phyloP scores from a whole-genome alignment of 2,888 invertebrate species.

The Trichogramma dendrolimi region DNA sequence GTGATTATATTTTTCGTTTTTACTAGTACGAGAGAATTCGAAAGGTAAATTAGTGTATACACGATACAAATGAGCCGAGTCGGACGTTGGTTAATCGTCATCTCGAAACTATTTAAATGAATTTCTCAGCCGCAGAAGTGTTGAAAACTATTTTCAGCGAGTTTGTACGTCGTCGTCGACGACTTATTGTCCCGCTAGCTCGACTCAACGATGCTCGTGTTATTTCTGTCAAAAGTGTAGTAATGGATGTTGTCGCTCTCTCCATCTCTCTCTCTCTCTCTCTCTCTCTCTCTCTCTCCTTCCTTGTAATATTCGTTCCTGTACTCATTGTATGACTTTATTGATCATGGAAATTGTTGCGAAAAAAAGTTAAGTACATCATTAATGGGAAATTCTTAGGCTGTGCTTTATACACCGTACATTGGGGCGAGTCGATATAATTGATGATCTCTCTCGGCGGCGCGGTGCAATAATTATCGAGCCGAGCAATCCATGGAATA shows the following conservation, averaged over 20 bases:
- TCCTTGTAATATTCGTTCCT: conserved; percentile 19
- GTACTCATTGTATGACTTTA: conserved; percentile 12
- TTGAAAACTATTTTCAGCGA: conserved; percentile 43
- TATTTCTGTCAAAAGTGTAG: conserved; percentile 51
- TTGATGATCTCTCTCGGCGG: neutral
- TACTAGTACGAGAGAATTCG: no score
- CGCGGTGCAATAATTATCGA: neutral
- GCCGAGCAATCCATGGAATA: no score
- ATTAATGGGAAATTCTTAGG: conserved; percentile 17
- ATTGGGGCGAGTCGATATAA: neutral
- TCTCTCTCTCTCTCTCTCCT: conserved; percentile 20
- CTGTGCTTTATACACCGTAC: no score
- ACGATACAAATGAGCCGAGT: no score
- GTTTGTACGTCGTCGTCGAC: conserved; percentile 30
- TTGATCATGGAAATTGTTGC: neutral
- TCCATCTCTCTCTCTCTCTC: conserved; percentile 20
- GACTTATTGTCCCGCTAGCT: conserved; percentile 41
- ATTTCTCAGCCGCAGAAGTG: no score
- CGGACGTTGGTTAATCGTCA: no score
- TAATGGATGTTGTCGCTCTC: conserved; percentile 40
- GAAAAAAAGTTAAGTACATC: neutral
- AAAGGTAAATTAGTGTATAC: no score
- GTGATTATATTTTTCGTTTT: no score
- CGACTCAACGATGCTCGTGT: conserved; percentile 30
- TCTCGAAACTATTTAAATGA: no score